phyloP scores from a whole-genome alignment of 2,888 invertebrate genomes.

The Chalcosyrphus nemorum region DNA sequence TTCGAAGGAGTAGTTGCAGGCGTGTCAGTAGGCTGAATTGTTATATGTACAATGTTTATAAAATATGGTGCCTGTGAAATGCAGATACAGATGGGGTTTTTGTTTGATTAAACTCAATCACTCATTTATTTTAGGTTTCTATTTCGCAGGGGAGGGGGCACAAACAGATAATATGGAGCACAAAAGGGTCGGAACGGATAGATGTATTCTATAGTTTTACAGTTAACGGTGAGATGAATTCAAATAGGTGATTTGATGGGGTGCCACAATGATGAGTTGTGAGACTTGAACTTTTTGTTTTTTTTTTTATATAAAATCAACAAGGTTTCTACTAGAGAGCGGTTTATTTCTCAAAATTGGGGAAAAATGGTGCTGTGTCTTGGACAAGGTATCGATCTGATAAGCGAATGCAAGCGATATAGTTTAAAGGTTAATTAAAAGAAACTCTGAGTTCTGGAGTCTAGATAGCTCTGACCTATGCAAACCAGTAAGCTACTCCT shows the following conservation, averaged over 20 bases:
- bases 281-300: background rate
- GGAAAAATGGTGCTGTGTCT: no score
- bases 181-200: no score
- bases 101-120: conserved; percentile 32
- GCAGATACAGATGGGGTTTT: conserved; percentile 71
- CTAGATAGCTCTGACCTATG: no score
- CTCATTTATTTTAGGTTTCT: conserved; percentile 32
- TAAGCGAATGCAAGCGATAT: no score
- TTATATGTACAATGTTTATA: conserved; percentile 81
- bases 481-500: no score
- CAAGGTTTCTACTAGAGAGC: no score
- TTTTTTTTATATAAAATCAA: no score
- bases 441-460: no score
- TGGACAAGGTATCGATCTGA: no score
- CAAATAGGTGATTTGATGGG: background rate
- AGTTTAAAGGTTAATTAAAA: no score
- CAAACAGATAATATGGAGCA: background rate
- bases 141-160: background rate
- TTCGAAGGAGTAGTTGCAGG: conserved; percentile 68
- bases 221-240: background rate
- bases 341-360: no score
- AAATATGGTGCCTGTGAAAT: conserved; percentile 78
- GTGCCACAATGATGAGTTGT: conserved; percentile 2
- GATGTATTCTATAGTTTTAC: background rate
- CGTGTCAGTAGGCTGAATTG: conserved; percentile 78